Evolutionary conservation across 2,113 vertebrate genomes (phyloP), one percentile per base, ranked within the genome.

Genomic region (Telmatochromis bifrenatus): DNA sequence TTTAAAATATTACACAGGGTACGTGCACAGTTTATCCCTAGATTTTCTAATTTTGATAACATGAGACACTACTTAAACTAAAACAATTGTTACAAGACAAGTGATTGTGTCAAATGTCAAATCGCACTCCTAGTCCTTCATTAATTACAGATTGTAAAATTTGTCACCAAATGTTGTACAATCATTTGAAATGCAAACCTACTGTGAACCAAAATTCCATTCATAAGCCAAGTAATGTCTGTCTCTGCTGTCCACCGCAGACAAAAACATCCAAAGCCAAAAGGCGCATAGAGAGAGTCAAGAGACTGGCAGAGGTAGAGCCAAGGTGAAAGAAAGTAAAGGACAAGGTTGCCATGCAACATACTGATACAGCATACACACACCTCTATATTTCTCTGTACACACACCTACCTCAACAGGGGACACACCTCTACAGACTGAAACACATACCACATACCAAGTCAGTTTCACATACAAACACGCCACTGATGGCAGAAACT

Each of bases 341-440:
- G 79, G 81, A 83, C 45, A 12, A 79, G 47, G 81, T 84, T 91
- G 73, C 84, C 33, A 62, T 37, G 84, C 5, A 56, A 88, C 26
- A 77, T 51, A 77, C 33, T 28, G 7, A 39, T 19, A 65, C 73
- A 83, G 54, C 35, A 62, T 65, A 68, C 84, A 21, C 81, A 84
- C 85, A 85, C 89, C 26, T 58, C 33, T 80, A 21, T 28, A n/a
- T 80, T 62, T 70, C 7, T 79, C 6, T 47, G 17, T 10, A 42
- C 56, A 88, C 88, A 86, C 83, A 75, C 68, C 65, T 56, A 70
- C 31, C 6, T 85, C 11, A 68, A 84, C 35, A 79, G 54, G 17
- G 81, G 79, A 75, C 91, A 92, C 92, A 85, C 89, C 93, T 93
- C 35, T 79, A 70, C 35, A 37, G 7, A 47, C 31, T 4, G 37